phyloP scores from a whole-genome alignment of 2,113 vertebrate genomes.

The Upupa epops region DNA sequence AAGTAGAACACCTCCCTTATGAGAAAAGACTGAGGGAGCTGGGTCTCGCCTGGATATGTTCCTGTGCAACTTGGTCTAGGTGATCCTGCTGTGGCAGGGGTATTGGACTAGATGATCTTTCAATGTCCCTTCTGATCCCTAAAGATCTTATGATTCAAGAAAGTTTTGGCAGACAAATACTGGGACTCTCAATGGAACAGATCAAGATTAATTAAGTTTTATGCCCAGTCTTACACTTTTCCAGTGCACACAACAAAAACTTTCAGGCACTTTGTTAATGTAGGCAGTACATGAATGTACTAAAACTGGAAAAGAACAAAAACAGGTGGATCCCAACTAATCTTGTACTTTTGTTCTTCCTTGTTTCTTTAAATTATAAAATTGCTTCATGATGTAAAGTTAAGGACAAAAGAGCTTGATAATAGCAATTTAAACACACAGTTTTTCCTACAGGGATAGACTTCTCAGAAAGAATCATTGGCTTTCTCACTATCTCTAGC shows the following conservation, averaged over 20 bases:
- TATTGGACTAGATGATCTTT: no score
- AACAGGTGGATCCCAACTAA: neutral
- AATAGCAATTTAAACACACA: neutral
- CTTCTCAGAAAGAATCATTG: neutral
- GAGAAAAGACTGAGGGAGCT: no score
- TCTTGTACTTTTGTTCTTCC: neutral
- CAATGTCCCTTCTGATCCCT: no score
- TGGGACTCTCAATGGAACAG: neutral
- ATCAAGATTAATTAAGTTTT: neutral
- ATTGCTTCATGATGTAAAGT: neutral
- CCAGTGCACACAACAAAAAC: neutral
- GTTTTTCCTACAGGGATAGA: neutral
- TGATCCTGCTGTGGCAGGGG: no score
- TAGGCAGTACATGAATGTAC: neutral
- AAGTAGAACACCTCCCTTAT: no score
- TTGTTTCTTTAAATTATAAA: neutral
- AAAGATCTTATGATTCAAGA: no score
- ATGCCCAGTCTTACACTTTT: neutral
- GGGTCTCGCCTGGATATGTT: no score
- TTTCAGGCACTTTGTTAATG: neutral
- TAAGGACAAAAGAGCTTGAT: neutral
- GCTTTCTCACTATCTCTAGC: neutral
- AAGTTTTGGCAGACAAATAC: fast-evolving
- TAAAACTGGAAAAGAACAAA: neutral
- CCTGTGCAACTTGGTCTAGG: no score